Conservation (phyloP, 37 sponge, comb jelly and placozoan species). For the Spongia lamella region DNA sequence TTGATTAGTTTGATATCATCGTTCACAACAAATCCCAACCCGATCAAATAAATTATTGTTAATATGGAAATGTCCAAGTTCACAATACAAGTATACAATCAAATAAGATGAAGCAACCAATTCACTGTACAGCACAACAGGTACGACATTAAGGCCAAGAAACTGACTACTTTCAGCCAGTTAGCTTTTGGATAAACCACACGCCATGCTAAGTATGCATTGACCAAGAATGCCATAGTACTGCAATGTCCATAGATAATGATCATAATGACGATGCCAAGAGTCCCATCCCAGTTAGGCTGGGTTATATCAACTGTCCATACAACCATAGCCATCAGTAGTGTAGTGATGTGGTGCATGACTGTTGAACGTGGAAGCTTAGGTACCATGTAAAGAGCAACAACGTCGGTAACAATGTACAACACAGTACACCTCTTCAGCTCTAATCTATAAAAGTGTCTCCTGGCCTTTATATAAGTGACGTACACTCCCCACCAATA, state of each 20-base stretch:
- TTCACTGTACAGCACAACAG: conserved; percentile 57
- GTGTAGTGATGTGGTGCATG: conserved; percentile 68
- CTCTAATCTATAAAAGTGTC: conserved; percentile 4
- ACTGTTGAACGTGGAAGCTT: conserved; percentile 75
- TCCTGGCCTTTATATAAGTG: neutral
- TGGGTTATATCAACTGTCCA: conserved; percentile 35
- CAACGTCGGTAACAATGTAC: conserved; percentile 74
- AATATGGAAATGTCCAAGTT: conserved; percentile 20
- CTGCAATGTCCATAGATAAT: conserved; percentile 72
- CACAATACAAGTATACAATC: conserved; percentile 30
- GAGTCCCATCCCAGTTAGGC: conserved; percentile 49
- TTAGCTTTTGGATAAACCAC: conserved; percentile 71
- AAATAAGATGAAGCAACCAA: conserved; percentile 71
- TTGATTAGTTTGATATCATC: conserved; percentile 69
- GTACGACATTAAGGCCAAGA: conserved; percentile 57
- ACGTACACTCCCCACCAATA: conserved; percentile 48
- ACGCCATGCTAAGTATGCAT: conserved; percentile 77
- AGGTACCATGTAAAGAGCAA: conserved; percentile 77
- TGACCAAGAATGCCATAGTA: conserved; percentile 63
- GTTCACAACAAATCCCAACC: conserved; percentile 18
- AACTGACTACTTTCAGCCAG: conserved; percentile 33
- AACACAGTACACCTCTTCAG: conserved; percentile 52
- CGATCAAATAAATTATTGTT: conserved; percentile 29
- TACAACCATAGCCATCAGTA: conserved; percentile 27
- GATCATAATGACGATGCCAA: conserved; percentile 74